phyloP scores from a whole-genome alignment of 2,888 invertebrate genomes.

The Hydrotaea diabolus region DNA sequence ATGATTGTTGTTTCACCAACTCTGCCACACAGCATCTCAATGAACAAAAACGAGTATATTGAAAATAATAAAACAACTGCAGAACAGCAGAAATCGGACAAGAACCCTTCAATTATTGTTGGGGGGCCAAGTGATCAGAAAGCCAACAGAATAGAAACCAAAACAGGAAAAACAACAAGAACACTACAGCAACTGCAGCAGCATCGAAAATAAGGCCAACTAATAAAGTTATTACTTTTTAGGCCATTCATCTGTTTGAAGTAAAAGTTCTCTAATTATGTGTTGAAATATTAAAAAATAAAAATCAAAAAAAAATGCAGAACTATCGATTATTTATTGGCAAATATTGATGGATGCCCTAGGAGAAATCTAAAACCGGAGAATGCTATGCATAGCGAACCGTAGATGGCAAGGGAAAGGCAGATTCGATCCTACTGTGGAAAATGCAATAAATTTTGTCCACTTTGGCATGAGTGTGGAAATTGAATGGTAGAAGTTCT shows the following conservation, averaged over 20 bases:
- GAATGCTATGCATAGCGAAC: no score
- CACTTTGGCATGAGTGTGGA: conserved; percentile 36
- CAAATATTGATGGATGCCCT: conserved; percentile 12
- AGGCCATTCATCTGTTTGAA: conserved; percentile 44
- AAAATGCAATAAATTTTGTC: conserved; percentile 54
- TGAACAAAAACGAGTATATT: background rate
- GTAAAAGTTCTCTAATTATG: conserved; percentile 49
- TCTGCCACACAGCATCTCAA: background rate
- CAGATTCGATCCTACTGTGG: background rate
- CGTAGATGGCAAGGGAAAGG: background rate
- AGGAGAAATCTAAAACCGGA: no score
- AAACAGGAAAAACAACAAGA: conserved; percentile 17
- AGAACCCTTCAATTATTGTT: conserved; percentile 9
- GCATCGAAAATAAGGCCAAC: conserved; percentile 16
- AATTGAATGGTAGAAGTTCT: conserved; percentile 34
- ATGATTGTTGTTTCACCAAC: background rate
- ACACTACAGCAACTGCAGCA: conserved; percentile 5
- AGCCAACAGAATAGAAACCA: no score
- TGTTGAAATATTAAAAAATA: conserved; percentile 41
- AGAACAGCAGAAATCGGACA: background rate
- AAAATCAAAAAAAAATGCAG: no score
- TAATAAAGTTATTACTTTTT: conserved; percentile 47
- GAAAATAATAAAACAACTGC: background rate
- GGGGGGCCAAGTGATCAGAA: background rate
- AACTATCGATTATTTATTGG: conserved; percentile 35